These are phyloP conservation scores for Lordiphosa mommai DNA, from an alignment of 1,140 invertebrate genomes.

Conservation along the genomic window DNA sequence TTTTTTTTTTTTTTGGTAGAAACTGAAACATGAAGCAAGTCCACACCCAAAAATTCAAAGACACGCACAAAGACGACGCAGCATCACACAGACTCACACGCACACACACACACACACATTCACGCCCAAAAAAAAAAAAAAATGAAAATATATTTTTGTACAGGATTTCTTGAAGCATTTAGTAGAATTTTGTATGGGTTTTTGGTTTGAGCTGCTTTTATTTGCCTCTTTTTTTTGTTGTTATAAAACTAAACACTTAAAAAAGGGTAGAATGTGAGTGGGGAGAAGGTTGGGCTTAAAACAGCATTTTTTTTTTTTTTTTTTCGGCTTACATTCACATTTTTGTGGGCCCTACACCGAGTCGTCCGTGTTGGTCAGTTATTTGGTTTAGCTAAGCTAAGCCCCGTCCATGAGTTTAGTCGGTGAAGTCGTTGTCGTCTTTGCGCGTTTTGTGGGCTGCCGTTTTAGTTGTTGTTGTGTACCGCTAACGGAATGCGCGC, in stretches of 20 bases:
- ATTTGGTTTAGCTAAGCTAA: too few relatives aligned
- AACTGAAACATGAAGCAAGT: slow-evolving; percentile 70
- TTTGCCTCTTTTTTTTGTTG: slow-evolving; percentile 12
- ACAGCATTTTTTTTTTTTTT: background rate
- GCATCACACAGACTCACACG: slow-evolving; percentile 32
- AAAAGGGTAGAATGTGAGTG: background rate
- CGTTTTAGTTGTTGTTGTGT: slow-evolving; percentile 2
- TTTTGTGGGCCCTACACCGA: slow-evolving; percentile 5
- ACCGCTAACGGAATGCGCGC: slow-evolving; percentile 28
- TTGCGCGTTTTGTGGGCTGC: background rate
- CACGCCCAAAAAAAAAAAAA: slow-evolving; percentile 22
- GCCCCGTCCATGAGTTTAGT: background rate
- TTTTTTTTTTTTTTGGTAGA: slow-evolving; percentile 22
- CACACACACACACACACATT: slow-evolving; percentile 5
- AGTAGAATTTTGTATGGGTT: slow-evolving; percentile 6
- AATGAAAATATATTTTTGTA: slow-evolving; percentile 19
- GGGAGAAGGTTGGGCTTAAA: background rate
- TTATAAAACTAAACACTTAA: slow-evolving; percentile 38
- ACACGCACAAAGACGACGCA: slow-evolving; percentile 56
- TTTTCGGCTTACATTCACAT: slow-evolving; percentile 32
- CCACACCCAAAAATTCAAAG: slow-evolving; percentile 76
- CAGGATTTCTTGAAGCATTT: background rate
- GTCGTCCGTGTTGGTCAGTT: background rate
- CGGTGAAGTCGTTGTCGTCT: slow-evolving; percentile 2
- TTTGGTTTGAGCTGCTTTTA: slow-evolving; percentile 2